A percentile compares a stretch with the other conserved stretches of the same genome.
phyloP scores from a whole-genome alignment of 2,888 invertebrate genomes.

The Brachyptera risi region DNA sequence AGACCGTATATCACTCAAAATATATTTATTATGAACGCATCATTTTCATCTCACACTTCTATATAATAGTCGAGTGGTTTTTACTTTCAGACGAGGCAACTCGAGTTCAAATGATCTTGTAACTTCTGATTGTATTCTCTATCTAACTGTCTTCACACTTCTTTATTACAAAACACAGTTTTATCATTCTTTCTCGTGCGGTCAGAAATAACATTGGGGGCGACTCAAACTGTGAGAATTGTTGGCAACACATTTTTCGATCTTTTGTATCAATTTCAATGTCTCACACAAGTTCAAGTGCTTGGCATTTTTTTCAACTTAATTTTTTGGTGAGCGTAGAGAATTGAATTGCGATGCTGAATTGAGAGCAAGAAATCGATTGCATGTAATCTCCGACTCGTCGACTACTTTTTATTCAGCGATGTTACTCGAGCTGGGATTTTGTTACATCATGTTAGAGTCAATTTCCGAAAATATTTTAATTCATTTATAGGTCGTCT shows the following conservation, averaged over 20 bases:
- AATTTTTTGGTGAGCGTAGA: slow-evolving; percentile 5
- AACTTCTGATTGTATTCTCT: neutral
- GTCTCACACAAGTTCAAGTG: slow-evolving; percentile 2
- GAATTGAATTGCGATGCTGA: neutral
- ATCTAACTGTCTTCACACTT: slow-evolving; percentile 9
- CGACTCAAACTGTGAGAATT: slow-evolving; percentile 12
- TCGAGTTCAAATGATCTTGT: no score
- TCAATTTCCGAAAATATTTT: no score
- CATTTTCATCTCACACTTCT: no score
- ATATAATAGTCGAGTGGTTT: no score
- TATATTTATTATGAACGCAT: no score
- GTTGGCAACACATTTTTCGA: slow-evolving; percentile 1
- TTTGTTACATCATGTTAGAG: no score
- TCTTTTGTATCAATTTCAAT: slow-evolving; percentile 15
- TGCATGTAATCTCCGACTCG: neutral
- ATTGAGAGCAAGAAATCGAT: slow-evolving; percentile 10
- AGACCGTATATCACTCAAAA: no score
- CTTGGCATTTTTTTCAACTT: slow-evolving; percentile 1
- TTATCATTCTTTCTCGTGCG: slow-evolving; percentile 14
- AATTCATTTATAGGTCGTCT: no score
- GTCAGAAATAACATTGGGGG: slow-evolving; percentile 11
- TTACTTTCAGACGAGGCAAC: no score
- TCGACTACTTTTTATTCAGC: neutral
- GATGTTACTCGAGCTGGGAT: no score
- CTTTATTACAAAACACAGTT: slow-evolving; percentile 4